Conservation (phyloP, 2,888 invertebrate genomes). For the Callimorpha dominula region DNA sequence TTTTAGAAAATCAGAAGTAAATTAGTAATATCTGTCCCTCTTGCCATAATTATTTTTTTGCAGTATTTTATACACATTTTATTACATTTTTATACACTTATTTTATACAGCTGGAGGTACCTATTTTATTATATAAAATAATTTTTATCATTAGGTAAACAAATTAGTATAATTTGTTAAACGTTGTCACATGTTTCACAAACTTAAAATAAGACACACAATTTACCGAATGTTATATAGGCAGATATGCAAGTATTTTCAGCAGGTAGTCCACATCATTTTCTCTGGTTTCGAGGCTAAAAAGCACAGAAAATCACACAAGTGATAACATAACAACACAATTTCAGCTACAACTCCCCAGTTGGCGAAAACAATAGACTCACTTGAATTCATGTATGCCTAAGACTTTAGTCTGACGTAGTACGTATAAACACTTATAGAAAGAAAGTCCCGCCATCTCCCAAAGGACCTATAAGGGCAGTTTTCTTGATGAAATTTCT, state of each 20-base stretch:
- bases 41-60: no score
- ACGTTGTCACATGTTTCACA: background rate
- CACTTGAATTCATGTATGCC: constrained; percentile 17
- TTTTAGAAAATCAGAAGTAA: no score
- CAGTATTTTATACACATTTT: no score
- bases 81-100: background rate
- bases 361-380: constrained; percentile 17
- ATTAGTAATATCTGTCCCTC: no score
- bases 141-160: background rate
- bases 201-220: background rate
- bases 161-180: background rate
- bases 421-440: background rate
- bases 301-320: constrained; percentile 11
- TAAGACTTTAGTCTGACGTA: constrained; percentile 20
- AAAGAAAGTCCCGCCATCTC: constrained; percentile 20
- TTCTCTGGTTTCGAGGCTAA: background rate
- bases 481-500: constrained; percentile 33
- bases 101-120: background rate
- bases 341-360: constrained; percentile 36
- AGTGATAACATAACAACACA: constrained; percentile 26
- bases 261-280: background rate
- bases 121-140: background rate
- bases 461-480: constrained; percentile 28
- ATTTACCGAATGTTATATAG: no score
- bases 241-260: background rate